Conservation (phyloP, 1,140 invertebrate genomes). For the Araneus ventricosus region DNA sequence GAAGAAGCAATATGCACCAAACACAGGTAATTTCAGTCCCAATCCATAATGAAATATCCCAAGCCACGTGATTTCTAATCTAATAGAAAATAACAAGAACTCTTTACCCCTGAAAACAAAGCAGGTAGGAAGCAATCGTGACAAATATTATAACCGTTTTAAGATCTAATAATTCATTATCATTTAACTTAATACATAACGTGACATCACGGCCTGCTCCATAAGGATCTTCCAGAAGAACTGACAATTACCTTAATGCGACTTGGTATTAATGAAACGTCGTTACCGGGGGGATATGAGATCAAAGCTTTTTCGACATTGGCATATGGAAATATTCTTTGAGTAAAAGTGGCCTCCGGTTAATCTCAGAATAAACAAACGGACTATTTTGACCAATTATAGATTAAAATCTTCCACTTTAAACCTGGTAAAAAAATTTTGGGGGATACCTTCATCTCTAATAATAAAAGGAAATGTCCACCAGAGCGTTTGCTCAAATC, state of each 20-base stretch:
- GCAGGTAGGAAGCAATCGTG: not conserved
- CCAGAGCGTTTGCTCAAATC: too few species aligned
- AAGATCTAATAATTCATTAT: constrained; percentile 59
- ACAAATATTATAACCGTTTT: constrained; percentile 41
- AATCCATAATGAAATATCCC: constrained; percentile 20
- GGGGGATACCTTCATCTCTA: too few species aligned
- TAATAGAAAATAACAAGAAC: not conserved
- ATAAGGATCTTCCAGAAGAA: constrained; percentile 33
- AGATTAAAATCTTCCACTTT: too few species aligned
- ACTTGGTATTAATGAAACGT: not conserved
- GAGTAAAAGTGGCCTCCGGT: too few species aligned
- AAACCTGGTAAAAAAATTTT: too few species aligned
- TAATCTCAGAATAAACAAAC: too few species aligned
- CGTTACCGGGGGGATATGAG: not conserved
- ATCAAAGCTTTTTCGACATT: constrained; percentile 11
- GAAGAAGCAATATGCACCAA: not conserved
- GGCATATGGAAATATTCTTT: not conserved
- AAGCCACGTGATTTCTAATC: constrained; percentile 25
- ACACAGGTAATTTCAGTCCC: not conserved
- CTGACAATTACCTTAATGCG: constrained; percentile 56
- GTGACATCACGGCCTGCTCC: constrained; percentile 43
- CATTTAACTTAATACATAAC: constrained; percentile 58
- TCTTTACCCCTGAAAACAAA: constrained; percentile 24
- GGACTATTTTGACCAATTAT: too few species aligned
- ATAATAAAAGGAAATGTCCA: too few species aligned